These are phyloP conservation scores for Dicrurus megarhynchus DNA, from an alignment of 2,113 vertebrate genomes.

Conservation along the genomic window DNA sequence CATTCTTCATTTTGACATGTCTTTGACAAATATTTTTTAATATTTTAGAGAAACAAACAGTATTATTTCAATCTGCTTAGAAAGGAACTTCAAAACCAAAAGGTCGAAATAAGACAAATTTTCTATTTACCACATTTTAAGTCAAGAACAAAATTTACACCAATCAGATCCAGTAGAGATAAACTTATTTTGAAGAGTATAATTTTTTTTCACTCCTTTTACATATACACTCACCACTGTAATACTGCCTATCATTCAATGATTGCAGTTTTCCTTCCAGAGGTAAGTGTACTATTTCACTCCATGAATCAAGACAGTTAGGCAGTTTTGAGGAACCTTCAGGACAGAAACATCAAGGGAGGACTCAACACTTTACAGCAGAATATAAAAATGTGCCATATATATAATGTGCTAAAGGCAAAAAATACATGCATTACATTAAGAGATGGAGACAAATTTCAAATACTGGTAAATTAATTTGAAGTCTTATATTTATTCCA, in stretches of 20 bases:
- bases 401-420: neutral
- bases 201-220: neutral
- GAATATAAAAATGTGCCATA: neutral
- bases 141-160: neutral
- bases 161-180: neutral
- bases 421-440: neutral
- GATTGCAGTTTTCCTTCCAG: neutral
- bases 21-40: neutral
- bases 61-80: neutral
- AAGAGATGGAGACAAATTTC: neutral
- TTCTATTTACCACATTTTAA: neutral
- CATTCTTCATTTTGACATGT: neutral
- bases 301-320: neutral
- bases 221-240: fast-evolving
- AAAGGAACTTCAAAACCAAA: neutral
- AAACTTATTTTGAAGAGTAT: neutral
- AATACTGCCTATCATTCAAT: neutral
- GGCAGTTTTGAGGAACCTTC: neutral
- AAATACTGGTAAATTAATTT: neutral
- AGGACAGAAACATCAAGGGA: neutral
- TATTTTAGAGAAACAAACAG: neutral
- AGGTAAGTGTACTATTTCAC: neutral
- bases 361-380: neutral
- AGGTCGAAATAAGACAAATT: neutral
- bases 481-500: neutral